Evolutionary conservation across 2,888 invertebrate species (phyloP).

Genomic region (Blera fallax): DNA sequence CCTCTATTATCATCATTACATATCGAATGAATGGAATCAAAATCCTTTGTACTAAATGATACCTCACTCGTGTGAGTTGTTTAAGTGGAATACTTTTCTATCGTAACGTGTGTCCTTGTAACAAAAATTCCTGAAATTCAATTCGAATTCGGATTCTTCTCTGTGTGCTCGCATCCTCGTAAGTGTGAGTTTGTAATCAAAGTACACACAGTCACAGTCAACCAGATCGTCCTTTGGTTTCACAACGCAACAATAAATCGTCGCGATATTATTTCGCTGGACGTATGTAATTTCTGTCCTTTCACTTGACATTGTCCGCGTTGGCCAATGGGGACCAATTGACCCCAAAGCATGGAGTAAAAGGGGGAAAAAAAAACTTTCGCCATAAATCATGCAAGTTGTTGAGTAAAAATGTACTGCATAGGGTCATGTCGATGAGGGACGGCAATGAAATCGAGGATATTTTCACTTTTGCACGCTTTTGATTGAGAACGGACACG

Average conservation of each 20-base stretch:
- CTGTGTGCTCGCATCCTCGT: not conserved
- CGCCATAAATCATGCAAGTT: constrained; percentile 31
- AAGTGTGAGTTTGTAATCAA: not conserved
- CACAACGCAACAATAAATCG: constrained; percentile 31
- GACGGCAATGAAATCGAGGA: constrained; percentile 33
- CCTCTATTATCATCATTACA: constrained; percentile 53
- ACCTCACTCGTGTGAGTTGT: constrained; percentile 8
- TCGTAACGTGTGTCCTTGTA: constrained; percentile 6
- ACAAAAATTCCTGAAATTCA: constrained; percentile 35
- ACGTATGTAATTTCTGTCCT: constrained; percentile 13
- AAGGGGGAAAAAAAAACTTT: constrained; percentile 14
- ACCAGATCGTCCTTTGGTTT: constrained; percentile 21
- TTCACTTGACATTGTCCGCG: constrained; percentile 48
- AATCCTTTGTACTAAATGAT: constrained; percentile 62
- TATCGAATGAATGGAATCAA: constrained; percentile 60
- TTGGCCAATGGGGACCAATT: not conserved
- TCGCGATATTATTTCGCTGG: constrained; percentile 34
- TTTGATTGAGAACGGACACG: constrained; percentile 43
- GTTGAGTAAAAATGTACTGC: constrained; percentile 18
- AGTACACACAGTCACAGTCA: not conserved
- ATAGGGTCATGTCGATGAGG: constrained; percentile 16
- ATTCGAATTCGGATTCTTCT: constrained; percentile 9
- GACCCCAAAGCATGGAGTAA: not conserved
- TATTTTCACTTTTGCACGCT: constrained; percentile 24
- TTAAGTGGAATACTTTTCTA: constrained; percentile 30